Base-by-base conservation (phyloP, 2,797 vertebrate species). In the Picus viridis region DNA sequence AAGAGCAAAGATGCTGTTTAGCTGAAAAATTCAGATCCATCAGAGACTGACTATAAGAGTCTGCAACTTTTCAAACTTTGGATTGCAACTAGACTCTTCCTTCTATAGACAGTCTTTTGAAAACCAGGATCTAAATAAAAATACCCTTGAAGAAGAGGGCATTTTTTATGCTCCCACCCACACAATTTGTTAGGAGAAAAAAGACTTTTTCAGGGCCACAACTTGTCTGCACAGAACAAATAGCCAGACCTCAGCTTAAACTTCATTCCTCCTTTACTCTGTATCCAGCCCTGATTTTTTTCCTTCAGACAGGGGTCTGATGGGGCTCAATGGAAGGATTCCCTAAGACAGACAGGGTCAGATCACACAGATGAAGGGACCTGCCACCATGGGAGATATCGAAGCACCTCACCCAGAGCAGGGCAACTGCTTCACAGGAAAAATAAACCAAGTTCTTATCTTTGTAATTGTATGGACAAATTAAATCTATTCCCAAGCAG, bases 11-110 rank as follows among this genome's bases (percentile, higher is more conserved):
- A 86, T 53, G 74, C 51, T 94, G 68, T 92, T 93, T 88, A 94
- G 90, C 80, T 92, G 94, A 95, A 95, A 94, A 95, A 88, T 88
- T 96, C 90, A 82, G 79, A 89, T 94, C 89, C 87, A 86, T 95
- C 93, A 94, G 79, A 64, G 74, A 68, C 74, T 92, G 77, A 51
- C 85, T 94, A 54, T 54, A 89, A 89, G 82, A 65, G 82, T 56
- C 81, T 81, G 64, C 59, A 91, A 65, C 87, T 92, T 86, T 91
- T 84, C 58, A 84, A 84, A 90, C 69, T 90, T 77, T 39, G 45
- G 54, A 90, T 90, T 94, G 77, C 65, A 82, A n/a, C 61, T 79
- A 82, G 61, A 49, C 26, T 91, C 36, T 68, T 27, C 22, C 12
- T 49, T 67, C 36, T 78, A 74, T 83, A 68, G 82, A 71, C 32